Conservation (phyloP, 1,140 invertebrate species). For the Magallana ariakensis region DNA sequence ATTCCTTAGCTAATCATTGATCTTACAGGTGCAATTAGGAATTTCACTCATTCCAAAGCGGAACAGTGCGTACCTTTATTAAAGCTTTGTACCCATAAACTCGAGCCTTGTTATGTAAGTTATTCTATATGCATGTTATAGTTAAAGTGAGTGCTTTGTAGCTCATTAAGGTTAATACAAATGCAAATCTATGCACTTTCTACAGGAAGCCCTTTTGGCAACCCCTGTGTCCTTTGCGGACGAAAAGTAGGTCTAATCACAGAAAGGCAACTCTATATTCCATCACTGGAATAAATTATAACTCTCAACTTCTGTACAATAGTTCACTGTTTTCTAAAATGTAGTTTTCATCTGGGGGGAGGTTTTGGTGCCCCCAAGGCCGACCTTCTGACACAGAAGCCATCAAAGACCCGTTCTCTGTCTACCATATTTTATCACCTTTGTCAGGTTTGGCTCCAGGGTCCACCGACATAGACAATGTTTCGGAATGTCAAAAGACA, state of each 20-base stretch:
- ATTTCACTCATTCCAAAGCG: background rate
- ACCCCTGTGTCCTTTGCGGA: background rate
- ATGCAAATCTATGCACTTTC: background rate
- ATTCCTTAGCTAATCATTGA: background rate
- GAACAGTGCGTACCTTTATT: background rate
- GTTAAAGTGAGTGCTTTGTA: background rate
- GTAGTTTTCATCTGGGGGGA: background rate
- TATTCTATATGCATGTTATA: background rate
- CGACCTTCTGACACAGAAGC: background rate
- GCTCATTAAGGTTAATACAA: background rate
- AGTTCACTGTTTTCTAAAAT: background rate
- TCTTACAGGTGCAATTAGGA: constrained; percentile 14
- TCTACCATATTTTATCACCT: background rate
- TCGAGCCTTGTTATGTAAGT: background rate
- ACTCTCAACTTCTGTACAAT: background rate
- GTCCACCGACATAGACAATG: background rate
- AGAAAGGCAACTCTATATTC: background rate
- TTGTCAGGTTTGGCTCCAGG: background rate
- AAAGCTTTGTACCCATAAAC: background rate
- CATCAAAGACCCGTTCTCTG: background rate
- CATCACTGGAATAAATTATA: background rate
- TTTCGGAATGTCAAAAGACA: background rate
- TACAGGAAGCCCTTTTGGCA: background rate
- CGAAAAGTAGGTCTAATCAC: background rate
- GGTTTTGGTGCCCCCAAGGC: background rate